These are phyloP conservation scores for Porites australiensis DNA, from an alignment of 64 coral and sea anemone genomes.

Conservation along the genomic window DNA sequence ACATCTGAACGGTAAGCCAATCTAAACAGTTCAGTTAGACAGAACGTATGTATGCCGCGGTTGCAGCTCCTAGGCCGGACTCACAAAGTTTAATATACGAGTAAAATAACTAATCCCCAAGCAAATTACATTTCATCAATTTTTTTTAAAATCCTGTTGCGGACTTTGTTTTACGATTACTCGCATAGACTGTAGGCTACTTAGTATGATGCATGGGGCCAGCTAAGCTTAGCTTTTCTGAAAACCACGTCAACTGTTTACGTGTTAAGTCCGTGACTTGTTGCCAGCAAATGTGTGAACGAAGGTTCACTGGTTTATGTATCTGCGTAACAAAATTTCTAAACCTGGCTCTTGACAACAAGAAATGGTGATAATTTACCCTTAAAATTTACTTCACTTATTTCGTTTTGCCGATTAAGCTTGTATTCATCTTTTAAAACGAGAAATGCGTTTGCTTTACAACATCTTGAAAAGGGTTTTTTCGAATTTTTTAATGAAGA, in stretches of 20 bases:
- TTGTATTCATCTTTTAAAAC: neutral
- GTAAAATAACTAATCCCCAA: neutral
- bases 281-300: neutral
- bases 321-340: neutral
- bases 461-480: too few species aligned
- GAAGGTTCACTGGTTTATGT: neutral
- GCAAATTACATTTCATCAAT: slow-evolving; percentile 7
- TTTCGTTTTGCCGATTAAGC: neutral
- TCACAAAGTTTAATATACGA: neutral
- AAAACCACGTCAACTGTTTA: neutral
- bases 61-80: neutral
- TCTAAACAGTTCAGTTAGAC: neutral
- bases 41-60: neutral
- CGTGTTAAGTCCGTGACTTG: neutral
- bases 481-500: too few species aligned
- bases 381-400: slow-evolving; percentile 4
- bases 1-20: neutral
- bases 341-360: slow-evolving; percentile 10
- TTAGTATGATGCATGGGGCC: neutral
- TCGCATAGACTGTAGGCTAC: neutral
- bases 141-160: slow-evolving; percentile 1
- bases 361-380: neutral
- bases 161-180: neutral
- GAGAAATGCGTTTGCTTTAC: neutral
- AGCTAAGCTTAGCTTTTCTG: neutral